Evolutionary conservation across 2,888 invertebrate species (phyloP).

Genomic region (Mesorhabditis belari): DNA sequence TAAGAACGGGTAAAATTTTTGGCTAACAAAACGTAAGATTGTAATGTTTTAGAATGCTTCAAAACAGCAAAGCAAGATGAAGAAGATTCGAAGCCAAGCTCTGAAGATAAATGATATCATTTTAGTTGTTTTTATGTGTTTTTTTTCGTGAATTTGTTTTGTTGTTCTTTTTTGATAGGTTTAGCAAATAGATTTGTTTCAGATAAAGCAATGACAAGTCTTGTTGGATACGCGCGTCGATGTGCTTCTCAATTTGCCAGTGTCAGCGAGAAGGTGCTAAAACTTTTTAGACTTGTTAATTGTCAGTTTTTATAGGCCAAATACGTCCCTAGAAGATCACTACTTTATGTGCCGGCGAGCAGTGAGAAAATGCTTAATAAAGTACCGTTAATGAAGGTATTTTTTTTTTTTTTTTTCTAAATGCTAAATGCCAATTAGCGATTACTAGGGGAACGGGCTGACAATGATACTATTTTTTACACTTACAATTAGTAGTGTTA

Average conservation of each 20-base stretch:
- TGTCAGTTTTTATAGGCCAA: constrained; percentile 9
- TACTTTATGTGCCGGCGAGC: constrained; percentile 67
- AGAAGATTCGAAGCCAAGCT: no score
- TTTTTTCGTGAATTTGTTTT: no score
- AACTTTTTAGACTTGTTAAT: not conserved
- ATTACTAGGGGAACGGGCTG: not conserved
- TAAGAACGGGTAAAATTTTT: no score
- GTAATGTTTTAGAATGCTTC: no score
- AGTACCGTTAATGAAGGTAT: constrained; percentile 57
- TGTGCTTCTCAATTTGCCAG: constrained; percentile 28
- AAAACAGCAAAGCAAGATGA: no score
- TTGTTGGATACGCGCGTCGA: no score
- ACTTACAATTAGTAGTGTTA: not conserved
- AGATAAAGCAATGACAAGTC: no score
- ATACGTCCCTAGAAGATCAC: constrained; percentile 56
- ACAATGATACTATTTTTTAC: not conserved
- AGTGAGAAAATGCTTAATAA: constrained; percentile 64
- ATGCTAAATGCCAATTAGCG: not conserved
- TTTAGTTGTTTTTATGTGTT: no score
- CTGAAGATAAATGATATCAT: no score
- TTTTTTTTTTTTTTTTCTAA: not conserved
- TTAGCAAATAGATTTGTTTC: no score
- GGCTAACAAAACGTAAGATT: no score
- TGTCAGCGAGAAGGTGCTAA: constrained; percentile 16
- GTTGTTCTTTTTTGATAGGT: no score